A percentile compares a stretch with the other conserved stretches of the same genome.
These are phyloP conservation scores for Mus pahari DNA, from an alignment of 2,113 vertebrate genomes.

Conservation along the genomic window DNA sequence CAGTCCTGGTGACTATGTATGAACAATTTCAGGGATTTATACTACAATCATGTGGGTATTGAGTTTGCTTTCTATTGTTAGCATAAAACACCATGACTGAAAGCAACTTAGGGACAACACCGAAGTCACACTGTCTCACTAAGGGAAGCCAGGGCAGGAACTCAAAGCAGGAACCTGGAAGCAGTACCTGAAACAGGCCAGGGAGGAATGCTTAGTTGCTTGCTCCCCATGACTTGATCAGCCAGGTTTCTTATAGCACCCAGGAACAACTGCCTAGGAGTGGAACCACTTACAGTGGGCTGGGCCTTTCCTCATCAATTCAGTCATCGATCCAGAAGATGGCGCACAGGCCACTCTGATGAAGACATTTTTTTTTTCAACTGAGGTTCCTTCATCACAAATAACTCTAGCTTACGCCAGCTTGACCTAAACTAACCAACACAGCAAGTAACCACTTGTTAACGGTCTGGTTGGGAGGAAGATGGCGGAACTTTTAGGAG, in stretches of 20 bases:
- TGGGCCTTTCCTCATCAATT: background rate
- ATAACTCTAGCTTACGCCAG: background rate
- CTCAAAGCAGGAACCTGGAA: background rate
- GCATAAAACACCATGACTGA: background rate
- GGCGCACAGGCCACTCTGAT: background rate
- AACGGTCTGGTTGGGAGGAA: background rate
- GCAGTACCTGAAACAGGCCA: background rate
- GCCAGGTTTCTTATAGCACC: background rate
- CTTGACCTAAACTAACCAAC: background rate
- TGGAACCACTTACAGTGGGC: background rate
- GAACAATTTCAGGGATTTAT: background rate
- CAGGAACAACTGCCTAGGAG: background rate
- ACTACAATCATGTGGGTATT: background rate
- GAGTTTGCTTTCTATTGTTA: background rate
- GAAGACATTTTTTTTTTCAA: background rate
- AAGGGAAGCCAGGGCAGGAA: background rate
- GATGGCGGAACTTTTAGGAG: too few relatives aligned
- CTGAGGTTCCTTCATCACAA: background rate
- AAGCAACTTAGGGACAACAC: background rate
- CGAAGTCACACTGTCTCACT: background rate
- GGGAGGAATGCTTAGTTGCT: background rate
- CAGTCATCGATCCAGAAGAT: background rate
- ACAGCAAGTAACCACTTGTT: background rate
- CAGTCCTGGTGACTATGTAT: background rate
- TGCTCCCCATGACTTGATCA: background rate